Conservation (phyloP, 2,113 vertebrate genomes). For the Mus pahari region DNA sequence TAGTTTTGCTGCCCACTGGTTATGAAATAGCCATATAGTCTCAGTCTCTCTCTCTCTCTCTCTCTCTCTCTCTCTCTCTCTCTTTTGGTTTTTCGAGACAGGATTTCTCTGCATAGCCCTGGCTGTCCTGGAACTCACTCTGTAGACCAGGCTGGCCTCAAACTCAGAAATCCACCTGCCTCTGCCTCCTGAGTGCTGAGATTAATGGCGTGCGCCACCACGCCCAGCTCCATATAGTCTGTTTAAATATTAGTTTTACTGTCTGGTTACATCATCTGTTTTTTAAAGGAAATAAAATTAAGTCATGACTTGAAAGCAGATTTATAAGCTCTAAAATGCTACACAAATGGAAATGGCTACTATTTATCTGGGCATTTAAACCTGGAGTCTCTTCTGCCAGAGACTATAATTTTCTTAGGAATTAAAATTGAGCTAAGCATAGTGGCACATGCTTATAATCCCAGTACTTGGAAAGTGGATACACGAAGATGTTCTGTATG, state of each 20-base stretch:
- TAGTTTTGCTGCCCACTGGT: neutral
- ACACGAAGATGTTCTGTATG: neutral
- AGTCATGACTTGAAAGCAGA: constrained; percentile 30
- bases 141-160: too few relatives aligned
- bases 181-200: too few relatives aligned
- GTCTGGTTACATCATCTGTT: constrained; percentile 33
- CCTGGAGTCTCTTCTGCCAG: constrained; percentile 15
- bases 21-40: constrained; percentile 1
- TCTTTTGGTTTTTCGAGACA: too few relatives aligned
- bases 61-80: too few relatives aligned
- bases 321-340: constrained; percentile 30
- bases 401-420: constrained; percentile 43
- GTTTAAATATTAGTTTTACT: constrained; percentile 55
- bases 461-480: neutral
- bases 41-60: too few relatives aligned
- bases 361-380: constrained; percentile 1
- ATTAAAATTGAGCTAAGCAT: neutral
- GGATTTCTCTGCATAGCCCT: too few relatives aligned
- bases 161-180: too few relatives aligned
- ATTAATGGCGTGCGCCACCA: too few relatives aligned
- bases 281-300: constrained; percentile 52
- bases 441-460: neutral
- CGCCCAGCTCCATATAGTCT: neutral
- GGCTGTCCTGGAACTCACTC: too few relatives aligned
- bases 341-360: constrained; percentile 14